phyloP scores from a whole-genome alignment of 2,888 invertebrate species.

The Phrixothrix hirtus region DNA sequence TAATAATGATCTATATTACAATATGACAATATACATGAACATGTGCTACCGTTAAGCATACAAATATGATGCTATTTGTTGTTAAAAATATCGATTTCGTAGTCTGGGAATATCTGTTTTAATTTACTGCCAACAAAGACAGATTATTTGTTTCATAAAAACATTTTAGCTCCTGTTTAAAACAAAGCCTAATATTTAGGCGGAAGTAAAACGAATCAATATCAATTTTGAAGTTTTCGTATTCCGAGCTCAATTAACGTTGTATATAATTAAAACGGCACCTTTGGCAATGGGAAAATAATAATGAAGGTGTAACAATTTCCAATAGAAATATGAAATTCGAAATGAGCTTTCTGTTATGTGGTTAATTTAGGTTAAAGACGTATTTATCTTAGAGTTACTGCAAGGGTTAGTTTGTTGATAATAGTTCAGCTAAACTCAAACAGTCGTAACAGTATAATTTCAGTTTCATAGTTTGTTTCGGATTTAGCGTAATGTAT shows the following conservation, averaged over 20 bases:
- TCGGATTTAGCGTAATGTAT: conserved; percentile 45
- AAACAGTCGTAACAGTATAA: conserved; percentile 38
- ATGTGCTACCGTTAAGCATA: conserved; percentile 50
- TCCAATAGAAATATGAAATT: conserved; percentile 22
- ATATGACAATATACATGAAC: conserved; percentile 54
- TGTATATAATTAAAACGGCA: conserved; percentile 26
- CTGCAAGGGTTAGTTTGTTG: conserved; percentile 42
- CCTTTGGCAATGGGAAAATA: conserved; percentile 30
- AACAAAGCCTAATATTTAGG: conserved; percentile 16
- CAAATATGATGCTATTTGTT: conserved; percentile 42
- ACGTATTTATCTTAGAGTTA: conserved; percentile 44
- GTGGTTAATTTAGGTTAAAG: conserved; percentile 36
- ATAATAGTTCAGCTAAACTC: conserved; percentile 45
- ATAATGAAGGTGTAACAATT: conserved; percentile 26
- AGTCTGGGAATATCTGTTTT: conserved; percentile 35
- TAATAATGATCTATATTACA: conserved; percentile 48
- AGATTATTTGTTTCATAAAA: neutral
- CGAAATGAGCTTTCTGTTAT: conserved; percentile 19
- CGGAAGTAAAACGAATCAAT: conserved; percentile 27
- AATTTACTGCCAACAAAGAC: conserved; percentile 9
- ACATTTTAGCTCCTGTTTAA: neutral
- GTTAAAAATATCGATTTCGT: conserved; percentile 35
- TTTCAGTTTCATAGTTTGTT: conserved; percentile 45
- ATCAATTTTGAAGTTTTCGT: conserved; percentile 28
- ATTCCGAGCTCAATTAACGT: conserved; percentile 25